Base-by-base conservation (phyloP, 2,888 invertebrate genomes). In the Drosophila barbarae region DNA sequence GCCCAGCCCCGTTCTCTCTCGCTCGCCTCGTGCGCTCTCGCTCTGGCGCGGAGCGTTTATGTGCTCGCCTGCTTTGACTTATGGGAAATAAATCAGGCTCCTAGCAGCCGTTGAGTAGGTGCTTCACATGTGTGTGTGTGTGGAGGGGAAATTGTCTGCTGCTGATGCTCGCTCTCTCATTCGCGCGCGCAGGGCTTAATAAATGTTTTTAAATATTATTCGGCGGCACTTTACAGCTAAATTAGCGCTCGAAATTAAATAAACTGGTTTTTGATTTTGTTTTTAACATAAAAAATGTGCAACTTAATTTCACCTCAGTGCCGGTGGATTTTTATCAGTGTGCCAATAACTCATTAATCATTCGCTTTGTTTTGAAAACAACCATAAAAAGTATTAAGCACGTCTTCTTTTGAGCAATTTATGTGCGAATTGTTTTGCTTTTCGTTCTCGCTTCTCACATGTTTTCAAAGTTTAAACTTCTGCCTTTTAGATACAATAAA, bases 1-100 rank as follows among this genome's bases (percentile, higher is more conserved):
- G 46, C 88, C 88, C 88, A 88, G 85, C 88, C 88, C 88, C 87
- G 85, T 87, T 78, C 83, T 80, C 74, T 69, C 75, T 58, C 60
- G 67, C 76, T 60, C 63, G 55, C 68, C 70, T 42, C 52, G 71
- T 47, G 56, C 72, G 36, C 55, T 63, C 76, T 63, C 70, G 55
- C 70, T 70, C 77, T 69, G 41, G 56, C 72, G 60, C 69, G 53
- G 54, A 60, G 52, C 57, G 69, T 52, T 66, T 76, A 72, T 74
- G 67, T 74, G 77, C 72, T 74, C 69, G 76, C 80, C 84, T 79
- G 84, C 74, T 82, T 81, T 84, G 84, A 81, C 81, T 81, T 76
- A 84, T 84, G 83, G 83, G 73, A 79, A 76, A 80, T 80, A 80
- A 80, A 80, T 80, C 80, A 82, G 77, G 71, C 78, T 56, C 39